Conservation (phyloP, 1,140 invertebrate genomes). For the Aporrectodea caliginosa region DNA sequence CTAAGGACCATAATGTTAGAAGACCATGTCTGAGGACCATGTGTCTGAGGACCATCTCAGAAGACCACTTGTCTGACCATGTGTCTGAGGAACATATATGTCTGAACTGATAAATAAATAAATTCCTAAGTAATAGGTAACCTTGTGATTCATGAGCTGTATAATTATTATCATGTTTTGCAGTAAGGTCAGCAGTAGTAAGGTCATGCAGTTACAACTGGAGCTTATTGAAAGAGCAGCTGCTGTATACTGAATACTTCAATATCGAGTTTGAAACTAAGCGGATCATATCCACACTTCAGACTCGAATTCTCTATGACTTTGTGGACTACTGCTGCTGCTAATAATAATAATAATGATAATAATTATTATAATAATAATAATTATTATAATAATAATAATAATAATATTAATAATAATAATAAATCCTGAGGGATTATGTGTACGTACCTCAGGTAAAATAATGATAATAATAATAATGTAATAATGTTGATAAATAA, state of each 20-base stretch:
- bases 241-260: too few species aligned
- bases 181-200: background rate
- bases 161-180: background rate
- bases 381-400: slow-evolving; percentile 1
- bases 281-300: background rate
- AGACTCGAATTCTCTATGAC: background rate
- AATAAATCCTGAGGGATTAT: too few species aligned
- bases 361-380: background rate
- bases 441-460: background rate
- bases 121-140: too few species aligned
- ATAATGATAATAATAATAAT: background rate
- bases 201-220: background rate
- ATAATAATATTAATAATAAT: slow-evolving; percentile 1
- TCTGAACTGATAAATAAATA: too few species aligned
- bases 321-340: background rate
- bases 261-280: too few species aligned
- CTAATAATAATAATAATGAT: background rate
- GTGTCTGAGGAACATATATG: too few species aligned
- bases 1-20: too few species aligned
- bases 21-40: too few species aligned
- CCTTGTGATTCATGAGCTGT: background rate
- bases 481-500: background rate
- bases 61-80: too few species aligned
- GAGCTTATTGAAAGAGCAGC: background rate
- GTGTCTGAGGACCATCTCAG: too few species aligned